Evolutionary conservation across 2,113 vertebrate species (phyloP).

Genomic region (Telmatochromis brachygnathus): DNA sequence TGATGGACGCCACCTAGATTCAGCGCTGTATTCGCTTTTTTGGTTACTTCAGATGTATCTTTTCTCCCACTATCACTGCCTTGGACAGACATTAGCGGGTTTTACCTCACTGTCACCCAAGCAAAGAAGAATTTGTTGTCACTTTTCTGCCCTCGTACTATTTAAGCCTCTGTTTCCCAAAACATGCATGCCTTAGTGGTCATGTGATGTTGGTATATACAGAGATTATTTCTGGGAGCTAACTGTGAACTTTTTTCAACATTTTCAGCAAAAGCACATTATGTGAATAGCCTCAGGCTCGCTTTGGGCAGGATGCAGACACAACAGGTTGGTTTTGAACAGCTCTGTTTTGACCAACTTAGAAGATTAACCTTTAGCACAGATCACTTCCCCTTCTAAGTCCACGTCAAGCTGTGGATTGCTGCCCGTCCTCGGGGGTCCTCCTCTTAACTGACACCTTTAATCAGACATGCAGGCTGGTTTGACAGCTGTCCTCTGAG

Average conservation of each 20-base stretch:
- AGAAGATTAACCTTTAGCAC: neutral
- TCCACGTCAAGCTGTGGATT: neutral
- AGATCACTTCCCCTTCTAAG: neutral
- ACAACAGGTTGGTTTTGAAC: neutral
- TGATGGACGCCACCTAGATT: neutral
- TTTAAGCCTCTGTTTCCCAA: neutral
- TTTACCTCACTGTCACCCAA: neutral
- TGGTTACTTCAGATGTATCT: accelerated
- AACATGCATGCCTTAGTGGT: neutral
- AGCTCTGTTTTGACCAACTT: neutral
- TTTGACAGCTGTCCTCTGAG: conserved; percentile 22
- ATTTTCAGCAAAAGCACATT: neutral
- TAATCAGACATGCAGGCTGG: neutral
- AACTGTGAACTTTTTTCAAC: neutral
- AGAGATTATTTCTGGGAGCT: neutral
- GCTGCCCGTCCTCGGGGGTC: neutral
- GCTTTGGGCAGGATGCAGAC: neutral
- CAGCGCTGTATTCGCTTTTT: neutral
- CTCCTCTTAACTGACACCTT: neutral
- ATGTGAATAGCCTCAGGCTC: neutral
- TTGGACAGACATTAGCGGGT: neutral
- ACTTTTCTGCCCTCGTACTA: neutral
- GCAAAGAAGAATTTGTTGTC: neutral
- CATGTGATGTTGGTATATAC: neutral
- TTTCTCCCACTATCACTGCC: neutral